These are phyloP conservation scores for Aphelenchoides avenae DNA, from an alignment of 1,140 invertebrate species.

Conservation along the genomic window DNA sequence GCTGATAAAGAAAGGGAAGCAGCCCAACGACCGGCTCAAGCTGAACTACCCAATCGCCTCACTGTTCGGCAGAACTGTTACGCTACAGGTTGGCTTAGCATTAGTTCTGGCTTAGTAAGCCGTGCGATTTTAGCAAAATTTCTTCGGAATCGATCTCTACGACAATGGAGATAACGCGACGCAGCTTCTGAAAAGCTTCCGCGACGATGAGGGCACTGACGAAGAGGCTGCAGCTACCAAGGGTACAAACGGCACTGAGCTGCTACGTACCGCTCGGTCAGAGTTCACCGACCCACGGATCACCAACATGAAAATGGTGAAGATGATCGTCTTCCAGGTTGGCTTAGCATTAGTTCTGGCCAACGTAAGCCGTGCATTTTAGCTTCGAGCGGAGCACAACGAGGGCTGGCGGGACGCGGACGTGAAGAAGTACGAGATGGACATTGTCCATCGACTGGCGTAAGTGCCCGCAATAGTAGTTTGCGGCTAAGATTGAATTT, in stretches of 20 bases:
- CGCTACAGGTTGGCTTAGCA: constrained; percentile 30
- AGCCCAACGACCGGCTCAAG: constrained; percentile 35
- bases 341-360: neutral
- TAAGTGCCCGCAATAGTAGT: neutral
- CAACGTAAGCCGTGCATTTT: constrained; percentile 13
- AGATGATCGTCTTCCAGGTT: constrained; percentile 53
- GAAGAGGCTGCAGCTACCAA: too few relatives aligned
- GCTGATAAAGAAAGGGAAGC: constrained; percentile 26
- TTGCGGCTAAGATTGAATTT: constrained; percentile 11
- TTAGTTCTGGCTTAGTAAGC: constrained; percentile 8
- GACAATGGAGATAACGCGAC: constrained; percentile 20
- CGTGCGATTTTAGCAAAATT: constrained; percentile 40
- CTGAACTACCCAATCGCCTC: constrained; percentile 46
- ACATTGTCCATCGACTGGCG: constrained; percentile 38
- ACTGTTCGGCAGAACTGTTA: constrained; percentile 46
- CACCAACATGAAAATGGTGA: constrained; percentile 54
- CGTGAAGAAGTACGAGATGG: constrained; percentile 55
- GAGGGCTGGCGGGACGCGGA: constrained; percentile 41
- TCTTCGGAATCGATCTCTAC: constrained; percentile 53
- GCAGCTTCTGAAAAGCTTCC: too few relatives aligned
- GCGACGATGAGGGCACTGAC: too few relatives aligned
- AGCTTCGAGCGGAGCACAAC: constrained; percentile 53
- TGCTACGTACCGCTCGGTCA: neutral
- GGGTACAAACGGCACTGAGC: constrained; percentile 1
- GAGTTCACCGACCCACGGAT: constrained; percentile 9